Conservation (phyloP, 30 jellyfish, hydroid and myxozoan genomes). For the Aurelia coerulea region DNA sequence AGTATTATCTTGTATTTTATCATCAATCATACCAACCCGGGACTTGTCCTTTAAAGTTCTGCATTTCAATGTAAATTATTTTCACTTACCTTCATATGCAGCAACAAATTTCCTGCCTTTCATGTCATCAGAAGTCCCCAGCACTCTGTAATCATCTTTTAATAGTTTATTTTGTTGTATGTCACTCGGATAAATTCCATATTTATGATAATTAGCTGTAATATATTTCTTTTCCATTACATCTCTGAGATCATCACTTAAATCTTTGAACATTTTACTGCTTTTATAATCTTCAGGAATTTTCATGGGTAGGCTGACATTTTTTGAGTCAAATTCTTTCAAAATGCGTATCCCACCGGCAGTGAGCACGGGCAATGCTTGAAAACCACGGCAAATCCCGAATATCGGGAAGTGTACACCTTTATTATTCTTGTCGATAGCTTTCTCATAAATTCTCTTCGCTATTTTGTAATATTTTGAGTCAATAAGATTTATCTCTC, state of each 20-base stretch:
- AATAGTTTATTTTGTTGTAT: slow-evolving; percentile 12
- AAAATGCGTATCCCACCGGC: slow-evolving; percentile 25
- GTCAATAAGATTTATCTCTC: slow-evolving; percentile 70
- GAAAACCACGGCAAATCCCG: slow-evolving; percentile 84
- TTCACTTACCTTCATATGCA: slow-evolving; percentile 53
- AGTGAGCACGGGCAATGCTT: slow-evolving; percentile 74
- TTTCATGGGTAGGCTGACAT: slow-evolving; percentile 66
- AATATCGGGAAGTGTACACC: slow-evolving; percentile 65
- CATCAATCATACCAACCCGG: too few species aligned
- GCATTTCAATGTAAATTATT: neutral
- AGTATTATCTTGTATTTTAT: too few species aligned
- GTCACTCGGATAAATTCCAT: slow-evolving; percentile 69
- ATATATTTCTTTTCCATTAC: slow-evolving; percentile 36
- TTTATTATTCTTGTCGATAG: slow-evolving; percentile 39
- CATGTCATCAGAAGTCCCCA: slow-evolving; percentile 54
- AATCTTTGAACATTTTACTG: slow-evolving; percentile 55
- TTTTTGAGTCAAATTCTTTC: slow-evolving; percentile 40
- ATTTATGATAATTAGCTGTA: slow-evolving; percentile 69
- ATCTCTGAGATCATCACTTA: slow-evolving; percentile 50
- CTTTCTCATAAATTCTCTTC: slow-evolving; percentile 44
- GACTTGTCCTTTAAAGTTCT: too few species aligned
- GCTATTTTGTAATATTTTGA: slow-evolving; percentile 61
- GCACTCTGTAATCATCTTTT: slow-evolving; percentile 23
- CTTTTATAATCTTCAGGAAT: slow-evolving; percentile 38
- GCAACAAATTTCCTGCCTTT: slow-evolving; percentile 71